Evolutionary conservation across 1,140 invertebrate genomes (phyloP).

Genomic region (Lutraria rhynchaena): DNA sequence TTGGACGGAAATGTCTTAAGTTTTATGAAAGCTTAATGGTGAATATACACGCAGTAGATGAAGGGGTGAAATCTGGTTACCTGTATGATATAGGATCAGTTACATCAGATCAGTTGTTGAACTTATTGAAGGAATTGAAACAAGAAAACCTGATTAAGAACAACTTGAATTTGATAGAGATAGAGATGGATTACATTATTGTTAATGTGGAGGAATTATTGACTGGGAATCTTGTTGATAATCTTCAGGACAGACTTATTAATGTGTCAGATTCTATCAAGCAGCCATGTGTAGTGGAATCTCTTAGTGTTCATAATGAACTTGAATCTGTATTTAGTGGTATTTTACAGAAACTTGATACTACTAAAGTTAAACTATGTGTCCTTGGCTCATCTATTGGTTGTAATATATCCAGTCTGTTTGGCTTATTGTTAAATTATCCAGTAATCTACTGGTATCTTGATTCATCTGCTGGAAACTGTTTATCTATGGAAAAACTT

Average conservation of each 20-base stretch:
- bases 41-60: constrained; percentile 27
- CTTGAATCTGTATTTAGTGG: neutral
- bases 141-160: neutral
- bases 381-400: neutral
- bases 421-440: constrained; percentile 43
- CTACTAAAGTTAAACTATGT: constrained; percentile 6
- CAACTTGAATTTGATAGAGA: constrained; percentile 31
- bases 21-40: neutral
- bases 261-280: constrained; percentile 21
- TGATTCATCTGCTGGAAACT: constrained; percentile 11
- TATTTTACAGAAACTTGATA: constrained; percentile 7
- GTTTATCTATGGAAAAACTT: constrained; percentile 31
- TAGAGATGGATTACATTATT: constrained; percentile 33
- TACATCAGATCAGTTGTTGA: neutral
- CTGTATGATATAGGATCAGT: constrained; percentile 45
- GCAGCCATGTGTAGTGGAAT: neutral
- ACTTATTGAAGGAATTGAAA: constrained; percentile 21
- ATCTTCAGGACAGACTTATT: constrained; percentile 1
- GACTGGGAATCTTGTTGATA: neutral
- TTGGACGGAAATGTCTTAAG: constrained; percentile 1
- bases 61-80: constrained; percentile 40
- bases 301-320: neutral
- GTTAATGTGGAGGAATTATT: constrained; percentile 29
- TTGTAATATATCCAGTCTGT: constrained; percentile 42
- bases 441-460: constrained; percentile 47